Conservation (phyloP, 2,888 invertebrate genomes). For the Archips xylosteana region DNA sequence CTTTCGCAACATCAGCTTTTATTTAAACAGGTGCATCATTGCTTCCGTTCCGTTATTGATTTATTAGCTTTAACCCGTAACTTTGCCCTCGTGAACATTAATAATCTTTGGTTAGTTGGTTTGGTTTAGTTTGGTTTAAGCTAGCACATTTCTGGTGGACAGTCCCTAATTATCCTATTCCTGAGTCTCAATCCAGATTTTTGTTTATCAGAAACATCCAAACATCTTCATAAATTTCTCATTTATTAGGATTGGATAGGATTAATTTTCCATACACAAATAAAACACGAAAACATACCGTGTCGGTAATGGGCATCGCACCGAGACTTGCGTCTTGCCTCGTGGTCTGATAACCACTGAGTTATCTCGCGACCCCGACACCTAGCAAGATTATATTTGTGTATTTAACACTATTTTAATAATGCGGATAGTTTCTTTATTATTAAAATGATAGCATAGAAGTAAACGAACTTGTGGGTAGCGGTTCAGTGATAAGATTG, state of each 20-base stretch:
- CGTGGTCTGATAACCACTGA: slow-evolving; percentile 41
- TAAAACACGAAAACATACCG: slow-evolving; percentile 32
- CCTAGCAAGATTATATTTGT: slow-evolving; percentile 36
- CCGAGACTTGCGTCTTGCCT: slow-evolving; percentile 34
- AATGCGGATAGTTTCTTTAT: slow-evolving; percentile 28
- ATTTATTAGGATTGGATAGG: too few relatives aligned
- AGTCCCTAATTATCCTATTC: too few relatives aligned
- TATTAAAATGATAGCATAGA: slow-evolving; percentile 26
- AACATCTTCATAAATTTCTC: too few relatives aligned
- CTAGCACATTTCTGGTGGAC: too few relatives aligned
- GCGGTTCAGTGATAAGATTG: slow-evolving; percentile 25
- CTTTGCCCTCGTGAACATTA: too few relatives aligned
- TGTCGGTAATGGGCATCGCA: slow-evolving; percentile 34
- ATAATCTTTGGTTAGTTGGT: too few relatives aligned
- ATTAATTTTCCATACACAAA: neutral
- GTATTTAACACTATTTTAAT: slow-evolving; percentile 27
- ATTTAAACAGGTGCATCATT: neutral
- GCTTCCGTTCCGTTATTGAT: neutral
- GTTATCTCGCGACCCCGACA: slow-evolving; percentile 30
- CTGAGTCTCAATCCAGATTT: too few relatives aligned
- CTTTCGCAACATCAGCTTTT: neutral
- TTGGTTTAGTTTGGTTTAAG: too few relatives aligned
- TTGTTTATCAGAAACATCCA: too few relatives aligned
- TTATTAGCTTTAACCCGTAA: too few relatives aligned
- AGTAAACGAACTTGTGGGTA: slow-evolving; percentile 39